Percentiles rank a stretch among this genome's conserved stretches.
Conservation (phyloP, 2,113 vertebrate species). For the Amphiprion percula region DNA sequence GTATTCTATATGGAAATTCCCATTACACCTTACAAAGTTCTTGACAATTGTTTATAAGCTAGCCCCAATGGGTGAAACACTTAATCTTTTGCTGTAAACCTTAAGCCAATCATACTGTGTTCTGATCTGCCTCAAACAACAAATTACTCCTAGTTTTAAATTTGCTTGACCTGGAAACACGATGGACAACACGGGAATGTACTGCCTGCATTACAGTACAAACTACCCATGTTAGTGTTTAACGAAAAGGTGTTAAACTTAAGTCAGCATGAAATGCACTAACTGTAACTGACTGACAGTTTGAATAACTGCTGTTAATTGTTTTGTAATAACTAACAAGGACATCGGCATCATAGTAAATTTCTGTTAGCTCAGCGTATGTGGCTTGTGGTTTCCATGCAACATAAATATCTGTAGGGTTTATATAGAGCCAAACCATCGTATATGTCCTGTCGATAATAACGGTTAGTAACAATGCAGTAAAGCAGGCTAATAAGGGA, state of each 20-base stretch:
- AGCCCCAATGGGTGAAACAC: background rate
- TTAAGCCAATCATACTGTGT: background rate
- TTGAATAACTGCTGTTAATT: background rate
- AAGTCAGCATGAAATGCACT: background rate
- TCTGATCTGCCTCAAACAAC: background rate
- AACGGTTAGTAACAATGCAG: conserved; percentile 13
- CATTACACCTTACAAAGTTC: background rate
- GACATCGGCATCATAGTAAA: background rate
- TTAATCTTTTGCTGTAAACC: background rate
- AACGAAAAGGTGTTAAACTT: background rate
- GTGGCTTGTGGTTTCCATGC: background rate
- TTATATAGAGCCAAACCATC: background rate
- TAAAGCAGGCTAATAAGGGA: background rate
- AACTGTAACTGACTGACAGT: background rate
- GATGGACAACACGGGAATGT: background rate
- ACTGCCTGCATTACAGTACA: background rate
- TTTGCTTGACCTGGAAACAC: background rate
- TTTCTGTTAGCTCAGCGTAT: background rate
- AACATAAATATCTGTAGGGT: background rate
- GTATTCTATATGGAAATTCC: background rate
- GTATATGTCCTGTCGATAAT: background rate
- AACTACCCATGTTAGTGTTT: background rate
- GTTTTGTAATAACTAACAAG: background rate
- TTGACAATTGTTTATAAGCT: background rate
- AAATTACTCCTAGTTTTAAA: background rate